phyloP scores from a whole-genome alignment of 2,113 vertebrate genomes.

The Paedocypris sp. region DNA sequence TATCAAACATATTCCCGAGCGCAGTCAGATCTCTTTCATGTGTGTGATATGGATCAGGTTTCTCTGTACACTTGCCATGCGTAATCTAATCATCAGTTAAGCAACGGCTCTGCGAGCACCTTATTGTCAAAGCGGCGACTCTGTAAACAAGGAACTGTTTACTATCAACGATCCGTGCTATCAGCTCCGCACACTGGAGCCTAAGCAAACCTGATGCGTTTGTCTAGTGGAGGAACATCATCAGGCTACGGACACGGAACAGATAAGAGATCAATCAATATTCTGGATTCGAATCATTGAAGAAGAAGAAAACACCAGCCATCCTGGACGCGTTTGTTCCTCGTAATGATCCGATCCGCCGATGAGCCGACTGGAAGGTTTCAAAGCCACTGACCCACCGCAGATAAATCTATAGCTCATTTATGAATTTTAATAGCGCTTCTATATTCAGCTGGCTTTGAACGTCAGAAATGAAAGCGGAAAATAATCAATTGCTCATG shows the following conservation, averaged over 20 bases:
- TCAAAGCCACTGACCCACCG: neutral
- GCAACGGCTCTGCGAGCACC: slow-evolving; percentile 5
- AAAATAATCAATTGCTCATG: neutral
- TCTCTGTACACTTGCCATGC: neutral
- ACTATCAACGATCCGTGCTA: neutral
- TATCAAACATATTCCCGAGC: neutral
- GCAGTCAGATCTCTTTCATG: slow-evolving; percentile 12
- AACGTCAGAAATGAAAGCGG: neutral
- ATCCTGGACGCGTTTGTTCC: neutral
- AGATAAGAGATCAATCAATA: neutral
- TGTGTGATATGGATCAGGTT: slow-evolving; percentile 2
- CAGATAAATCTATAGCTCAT: neutral
- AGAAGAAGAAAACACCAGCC: too few species aligned
- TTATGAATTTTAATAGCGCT: neutral
- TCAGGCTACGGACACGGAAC: neutral
- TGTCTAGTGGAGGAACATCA: neutral
- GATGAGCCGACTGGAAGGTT: neutral
- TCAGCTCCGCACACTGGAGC: neutral
- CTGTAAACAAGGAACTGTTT: slow-evolving; percentile 13
- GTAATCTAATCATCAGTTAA: slow-evolving; percentile 20
- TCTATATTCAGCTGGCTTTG: neutral
- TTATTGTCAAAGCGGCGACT: slow-evolving; percentile 14
- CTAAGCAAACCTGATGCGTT: neutral
- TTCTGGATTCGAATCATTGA: neutral
- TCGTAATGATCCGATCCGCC: neutral